Conservation (phyloP, 53 echinoderm and acorn worm species). For the Glandiceps talaboti region DNA sequence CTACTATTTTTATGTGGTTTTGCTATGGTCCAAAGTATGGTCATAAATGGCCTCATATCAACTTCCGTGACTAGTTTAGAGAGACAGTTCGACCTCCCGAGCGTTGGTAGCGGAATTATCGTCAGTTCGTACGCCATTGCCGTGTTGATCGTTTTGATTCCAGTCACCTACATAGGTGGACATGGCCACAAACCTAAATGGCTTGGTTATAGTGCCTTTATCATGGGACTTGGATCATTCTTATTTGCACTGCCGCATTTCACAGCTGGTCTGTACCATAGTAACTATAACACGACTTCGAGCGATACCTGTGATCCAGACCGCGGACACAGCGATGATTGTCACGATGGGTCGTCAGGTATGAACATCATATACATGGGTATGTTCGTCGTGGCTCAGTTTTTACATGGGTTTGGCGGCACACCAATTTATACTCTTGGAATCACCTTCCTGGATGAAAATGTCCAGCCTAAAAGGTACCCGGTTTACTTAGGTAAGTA, state of each 20-base stretch:
- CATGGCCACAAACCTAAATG: slow-evolving; percentile 68
- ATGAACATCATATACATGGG: slow-evolving; percentile 63
- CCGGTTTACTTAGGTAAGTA: slow-evolving; percentile 73
- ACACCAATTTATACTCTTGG: slow-evolving; percentile 82
- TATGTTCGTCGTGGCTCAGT: slow-evolving; percentile 72
- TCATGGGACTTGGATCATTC: slow-evolving; percentile 58
- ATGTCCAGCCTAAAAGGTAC: slow-evolving; percentile 38
- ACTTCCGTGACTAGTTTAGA: slow-evolving; percentile 71
- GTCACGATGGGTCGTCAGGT: slow-evolving; percentile 10
- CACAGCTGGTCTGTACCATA: slow-evolving; percentile 34
- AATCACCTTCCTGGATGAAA: slow-evolving; percentile 60
- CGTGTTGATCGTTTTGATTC: slow-evolving; percentile 72
- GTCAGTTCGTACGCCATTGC: slow-evolving; percentile 88
- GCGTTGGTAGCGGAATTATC: slow-evolving; percentile 81
- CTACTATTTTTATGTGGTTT: slow-evolving; percentile 66
- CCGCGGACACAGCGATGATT: slow-evolving; percentile 3
- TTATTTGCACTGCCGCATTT: slow-evolving; percentile 79
- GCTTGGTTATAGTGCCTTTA: slow-evolving; percentile 60
- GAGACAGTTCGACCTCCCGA: slow-evolving; percentile 55
- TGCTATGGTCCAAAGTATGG: slow-evolving; percentile 76
- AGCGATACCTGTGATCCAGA: slow-evolving; percentile 33
- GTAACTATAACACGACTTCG: slow-evolving; percentile 4
- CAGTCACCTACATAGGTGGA: slow-evolving; percentile 91
- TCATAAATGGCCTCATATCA: slow-evolving; percentile 87
- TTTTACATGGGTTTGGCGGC: slow-evolving; percentile 74